Percentiles rank a stretch among this genome's conserved stretches.
Evolutionary conservation across 2,888 invertebrate species (phyloP).

Genomic region (Drosophila setosimentum): DNA sequence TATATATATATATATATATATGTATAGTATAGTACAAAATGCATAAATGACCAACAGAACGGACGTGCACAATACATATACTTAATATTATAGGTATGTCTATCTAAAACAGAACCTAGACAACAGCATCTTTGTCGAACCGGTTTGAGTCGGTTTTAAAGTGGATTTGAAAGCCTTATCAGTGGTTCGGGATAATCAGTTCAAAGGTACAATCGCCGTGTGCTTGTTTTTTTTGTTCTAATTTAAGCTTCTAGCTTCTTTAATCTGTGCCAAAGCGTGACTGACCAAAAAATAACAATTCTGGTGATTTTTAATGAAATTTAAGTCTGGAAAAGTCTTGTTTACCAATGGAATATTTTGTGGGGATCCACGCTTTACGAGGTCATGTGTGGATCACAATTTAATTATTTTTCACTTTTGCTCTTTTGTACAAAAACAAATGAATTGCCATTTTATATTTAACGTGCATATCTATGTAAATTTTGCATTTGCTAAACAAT

Average conservation of each 20-base stretch:
- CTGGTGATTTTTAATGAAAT: slow-evolving; percentile 17
- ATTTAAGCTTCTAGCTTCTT: slow-evolving; percentile 30
- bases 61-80: slow-evolving; percentile 5
- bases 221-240: slow-evolving; percentile 30
- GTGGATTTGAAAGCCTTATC: slow-evolving; percentile 66
- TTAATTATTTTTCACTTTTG: slow-evolving; percentile 3
- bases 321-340: slow-evolving; percentile 37
- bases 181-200: slow-evolving; percentile 63
- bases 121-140: slow-evolving; percentile 61
- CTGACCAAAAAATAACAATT: slow-evolving; percentile 20
- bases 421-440: neutral
- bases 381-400: slow-evolving; percentile 13
- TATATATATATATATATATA: slow-evolving; percentile 13
- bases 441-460: neutral
- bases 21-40: slow-evolving; percentile 55
- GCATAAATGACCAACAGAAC: slow-evolving; percentile 47
- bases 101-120: slow-evolving; percentile 27
- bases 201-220: slow-evolving; percentile 63
- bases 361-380: slow-evolving; percentile 1
- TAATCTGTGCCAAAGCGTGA: slow-evolving; percentile 64
- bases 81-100: neutral
- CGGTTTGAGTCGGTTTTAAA: slow-evolving; percentile 66
- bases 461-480: neutral
- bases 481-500: neutral
- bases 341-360: slow-evolving; percentile 60